A percentile compares a stretch with the other conserved stretches of the same genome.
Conservation (phyloP, 1,140 invertebrate genomes). For the Schmidtea mediterranea region DNA sequence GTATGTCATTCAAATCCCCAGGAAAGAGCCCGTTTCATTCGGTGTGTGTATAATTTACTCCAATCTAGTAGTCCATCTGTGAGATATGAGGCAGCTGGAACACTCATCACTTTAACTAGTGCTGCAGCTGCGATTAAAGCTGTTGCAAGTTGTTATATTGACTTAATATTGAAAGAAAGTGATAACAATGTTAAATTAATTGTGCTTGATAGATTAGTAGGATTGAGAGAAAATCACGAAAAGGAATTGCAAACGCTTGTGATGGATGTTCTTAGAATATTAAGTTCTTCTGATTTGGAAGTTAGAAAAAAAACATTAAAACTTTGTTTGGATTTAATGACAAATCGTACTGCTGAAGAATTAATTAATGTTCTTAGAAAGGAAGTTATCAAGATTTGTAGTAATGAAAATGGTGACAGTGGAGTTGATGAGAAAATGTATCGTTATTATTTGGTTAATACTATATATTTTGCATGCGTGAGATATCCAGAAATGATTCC, state of each 20-base stretch:
- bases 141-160: slow-evolving; percentile 85
- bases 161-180: slow-evolving; percentile 88
- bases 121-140: slow-evolving; percentile 87
- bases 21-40: slow-evolving; percentile 77
- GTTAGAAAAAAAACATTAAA: slow-evolving; percentile 53
- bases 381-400: slow-evolving; percentile 25
- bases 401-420: neutral
- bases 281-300: slow-evolving; percentile 74
- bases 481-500: slow-evolving; percentile 89
- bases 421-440: slow-evolving; percentile 48
- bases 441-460: slow-evolving; percentile 69
- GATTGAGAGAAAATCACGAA: slow-evolving; percentile 39
- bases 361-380: slow-evolving; percentile 74
- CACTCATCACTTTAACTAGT: slow-evolving; percentile 86
- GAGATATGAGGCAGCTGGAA: slow-evolving; percentile 88
- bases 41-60: slow-evolving; percentile 80
- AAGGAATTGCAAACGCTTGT: slow-evolving; percentile 43
- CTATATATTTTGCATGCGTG: slow-evolving; percentile 71
- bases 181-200: slow-evolving; percentile 99
- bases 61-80: slow-evolving; percentile 86
- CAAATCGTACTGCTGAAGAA: slow-evolving; percentile 70
- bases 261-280: slow-evolving; percentile 84
- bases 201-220: slow-evolving; percentile 69
- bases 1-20: slow-evolving; percentile 46
- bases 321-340: slow-evolving; percentile 64